A percentile compares a stretch with the other conserved stretches of the same genome.
These are phyloP conservation scores for Eremobia ochroleuca DNA, from an alignment of 2,888 invertebrate genomes.

Conservation along the genomic window DNA sequence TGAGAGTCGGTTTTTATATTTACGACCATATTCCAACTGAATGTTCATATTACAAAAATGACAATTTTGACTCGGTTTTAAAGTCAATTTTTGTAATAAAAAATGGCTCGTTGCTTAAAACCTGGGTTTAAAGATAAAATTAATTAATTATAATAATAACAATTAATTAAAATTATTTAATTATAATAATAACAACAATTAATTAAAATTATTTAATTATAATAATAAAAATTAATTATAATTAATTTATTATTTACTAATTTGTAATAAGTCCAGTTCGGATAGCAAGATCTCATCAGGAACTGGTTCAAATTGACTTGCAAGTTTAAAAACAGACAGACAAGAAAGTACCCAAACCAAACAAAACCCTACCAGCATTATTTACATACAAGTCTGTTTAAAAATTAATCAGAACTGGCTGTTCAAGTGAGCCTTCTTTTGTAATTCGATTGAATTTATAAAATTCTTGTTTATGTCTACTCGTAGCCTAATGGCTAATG, in stretches of 20 bases:
- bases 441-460: background rate
- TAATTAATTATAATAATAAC: no score
- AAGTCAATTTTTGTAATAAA: background rate
- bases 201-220: no score
- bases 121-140: background rate
- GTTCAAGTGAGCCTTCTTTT: background rate
- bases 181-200: no score
- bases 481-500: background rate
- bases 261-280: no score
- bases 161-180: no score
- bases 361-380: background rate
- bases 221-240: no score
- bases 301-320: background rate
- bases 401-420: background rate
- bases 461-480: slow-evolving; percentile 3
- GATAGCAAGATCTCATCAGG: background rate
- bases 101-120: background rate
- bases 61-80: background rate
- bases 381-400: background rate
- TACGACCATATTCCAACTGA: background rate
- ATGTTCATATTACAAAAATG: background rate
- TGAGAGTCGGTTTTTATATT: background rate
- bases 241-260: no score
- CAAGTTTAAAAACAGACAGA: background rate
- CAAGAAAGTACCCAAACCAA: background rate